phyloP scores from a whole-genome alignment of 2,888 invertebrate genomes.

The Athalia rosae region DNA sequence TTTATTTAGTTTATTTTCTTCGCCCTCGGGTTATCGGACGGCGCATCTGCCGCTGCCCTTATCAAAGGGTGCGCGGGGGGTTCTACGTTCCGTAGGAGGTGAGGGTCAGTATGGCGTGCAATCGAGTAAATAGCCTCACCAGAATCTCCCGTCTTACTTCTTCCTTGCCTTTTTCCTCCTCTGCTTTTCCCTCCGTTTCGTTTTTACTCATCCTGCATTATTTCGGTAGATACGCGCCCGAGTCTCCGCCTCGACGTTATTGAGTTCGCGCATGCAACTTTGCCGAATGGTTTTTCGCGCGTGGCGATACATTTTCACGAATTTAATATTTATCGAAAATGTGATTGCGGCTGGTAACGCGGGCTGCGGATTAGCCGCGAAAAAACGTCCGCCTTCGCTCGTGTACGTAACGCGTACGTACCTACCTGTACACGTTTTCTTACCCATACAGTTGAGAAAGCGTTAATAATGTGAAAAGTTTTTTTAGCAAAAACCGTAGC shows the following conservation, averaged over 20 bases:
- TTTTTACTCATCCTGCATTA: background rate
- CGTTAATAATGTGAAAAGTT: slow-evolving; percentile 71
- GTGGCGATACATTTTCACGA: too few relatives aligned
- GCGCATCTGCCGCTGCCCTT: slow-evolving; percentile 29
- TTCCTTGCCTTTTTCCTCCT: background rate
- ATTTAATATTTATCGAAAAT: background rate
- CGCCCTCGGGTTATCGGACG: slow-evolving; percentile 14
- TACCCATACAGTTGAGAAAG: slow-evolving; percentile 47
- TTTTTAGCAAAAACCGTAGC: slow-evolving; percentile 2
- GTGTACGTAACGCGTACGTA: background rate
- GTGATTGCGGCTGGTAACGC: background rate
- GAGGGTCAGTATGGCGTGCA: background rate
- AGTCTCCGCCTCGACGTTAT: too few relatives aligned
- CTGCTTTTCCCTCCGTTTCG: background rate
- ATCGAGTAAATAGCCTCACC: slow-evolving; percentile 30
- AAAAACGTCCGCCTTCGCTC: background rate
- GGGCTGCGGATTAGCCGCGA: background rate
- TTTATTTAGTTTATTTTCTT: too few relatives aligned
- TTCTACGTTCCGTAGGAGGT: too few relatives aligned
- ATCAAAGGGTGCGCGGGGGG: slow-evolving; percentile 10
- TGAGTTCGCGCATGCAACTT: too few relatives aligned
- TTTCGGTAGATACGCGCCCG: too few relatives aligned
- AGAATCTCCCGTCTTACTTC: background rate
- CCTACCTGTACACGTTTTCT: background rate
- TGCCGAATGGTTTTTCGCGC: too few relatives aligned